These are phyloP conservation scores for Dysmachus trigonus DNA, from an alignment of 2,888 invertebrate species.

Conservation along the genomic window DNA sequence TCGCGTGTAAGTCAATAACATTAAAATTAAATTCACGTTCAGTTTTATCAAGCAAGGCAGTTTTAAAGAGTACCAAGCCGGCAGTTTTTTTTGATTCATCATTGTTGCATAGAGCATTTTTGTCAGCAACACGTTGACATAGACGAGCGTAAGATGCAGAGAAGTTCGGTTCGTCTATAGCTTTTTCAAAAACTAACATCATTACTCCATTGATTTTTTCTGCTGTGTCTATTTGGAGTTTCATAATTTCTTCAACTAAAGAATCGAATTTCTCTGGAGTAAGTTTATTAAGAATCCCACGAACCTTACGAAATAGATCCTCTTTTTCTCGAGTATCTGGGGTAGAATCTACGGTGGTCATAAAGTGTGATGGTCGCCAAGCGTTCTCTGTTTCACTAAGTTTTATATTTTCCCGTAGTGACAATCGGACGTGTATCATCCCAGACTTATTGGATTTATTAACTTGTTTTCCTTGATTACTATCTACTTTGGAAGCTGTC, in stretches of 20 bases:
- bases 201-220: constrained; percentile 84
- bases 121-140: constrained; percentile 74
- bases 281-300: constrained; percentile 87
- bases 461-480: neutral
- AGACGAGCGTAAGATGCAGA: constrained; percentile 90
- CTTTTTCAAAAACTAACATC: constrained; percentile 92
- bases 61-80: constrained; percentile 66
- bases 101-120: constrained; percentile 57
- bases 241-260: constrained; percentile 76
- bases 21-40: constrained; percentile 86
- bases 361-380: constrained; percentile 79
- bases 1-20: constrained; percentile 71
- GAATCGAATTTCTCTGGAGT: constrained; percentile 90
- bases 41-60: constrained; percentile 73
- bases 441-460: constrained; percentile 65
- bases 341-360: neutral
- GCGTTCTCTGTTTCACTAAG: constrained; percentile 84
- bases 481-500: neutral
- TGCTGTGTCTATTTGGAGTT: constrained; percentile 76
- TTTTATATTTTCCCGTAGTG: constrained; percentile 75
- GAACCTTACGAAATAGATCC: constrained; percentile 79
- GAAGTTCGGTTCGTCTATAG: constrained; percentile 94
- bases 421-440: constrained; percentile 70
- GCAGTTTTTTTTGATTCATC: constrained; percentile 56
- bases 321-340: constrained; percentile 54